Evolutionary conservation across 2,113 vertebrate genomes (phyloP).

Genomic region (Marmota flaviventris): DNA sequence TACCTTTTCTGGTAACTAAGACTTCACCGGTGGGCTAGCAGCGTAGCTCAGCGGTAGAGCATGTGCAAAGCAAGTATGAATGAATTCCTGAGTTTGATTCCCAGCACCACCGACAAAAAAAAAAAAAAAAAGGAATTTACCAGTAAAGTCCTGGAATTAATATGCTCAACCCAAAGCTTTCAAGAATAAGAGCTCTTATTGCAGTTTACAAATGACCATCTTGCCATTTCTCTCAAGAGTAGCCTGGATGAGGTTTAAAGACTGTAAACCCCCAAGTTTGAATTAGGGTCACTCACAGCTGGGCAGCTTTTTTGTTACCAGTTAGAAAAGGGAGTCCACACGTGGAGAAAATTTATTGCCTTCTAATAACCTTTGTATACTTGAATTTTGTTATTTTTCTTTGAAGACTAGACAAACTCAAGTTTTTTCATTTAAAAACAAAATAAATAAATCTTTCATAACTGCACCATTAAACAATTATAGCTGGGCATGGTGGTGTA

Average conservation of each 20-base stretch:
- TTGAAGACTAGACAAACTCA: constrained; percentile 56
- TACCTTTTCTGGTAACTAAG: constrained; percentile 34
- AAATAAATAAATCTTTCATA: constrained; percentile 66
- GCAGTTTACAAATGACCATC: neutral
- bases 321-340: neutral
- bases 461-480: constrained; percentile 36
- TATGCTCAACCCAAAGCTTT: neutral
- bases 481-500: too few species aligned
- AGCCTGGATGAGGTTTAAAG: constrained; percentile 14
- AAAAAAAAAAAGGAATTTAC: neutral
- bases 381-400: constrained; percentile 55
- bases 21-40: neutral
- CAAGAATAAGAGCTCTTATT: neutral
- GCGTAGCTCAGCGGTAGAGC: neutral
- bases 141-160: constrained; percentile 41
- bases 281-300: neutral
- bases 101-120: neutral
- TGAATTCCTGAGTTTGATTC: neutral
- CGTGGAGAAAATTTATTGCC: constrained; percentile 13
- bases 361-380: constrained; percentile 56
- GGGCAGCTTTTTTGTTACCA: constrained; percentile 10
- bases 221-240: neutral
- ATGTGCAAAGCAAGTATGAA: neutral
- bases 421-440: constrained; percentile 69
- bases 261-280: neutral